A percentile compares a stretch with the other conserved stretches of the same genome.
phyloP scores from a whole-genome alignment of 2,113 vertebrate genomes.

The Clarias macrocephalus region DNA sequence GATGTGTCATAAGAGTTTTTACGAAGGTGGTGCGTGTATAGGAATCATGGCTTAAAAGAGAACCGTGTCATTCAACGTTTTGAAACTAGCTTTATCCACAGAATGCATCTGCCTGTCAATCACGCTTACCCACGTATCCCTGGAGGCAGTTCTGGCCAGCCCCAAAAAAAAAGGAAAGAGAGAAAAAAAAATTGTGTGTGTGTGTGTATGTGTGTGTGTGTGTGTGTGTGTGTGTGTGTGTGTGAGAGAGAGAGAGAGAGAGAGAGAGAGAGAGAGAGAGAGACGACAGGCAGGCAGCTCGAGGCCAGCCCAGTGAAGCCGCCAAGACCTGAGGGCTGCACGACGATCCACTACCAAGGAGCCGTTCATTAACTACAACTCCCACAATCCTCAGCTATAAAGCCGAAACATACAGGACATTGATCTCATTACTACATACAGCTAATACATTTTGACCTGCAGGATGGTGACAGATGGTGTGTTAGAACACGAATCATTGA shows the following conservation, averaged over 20 bases:
- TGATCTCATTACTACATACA: constrained; percentile 17
- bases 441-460: constrained; percentile 30
- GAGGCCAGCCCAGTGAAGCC: constrained; percentile 50
- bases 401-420: constrained; percentile 26
- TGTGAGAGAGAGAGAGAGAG: constrained; percentile 29
- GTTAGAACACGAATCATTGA: constrained; percentile 3
- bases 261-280: constrained; percentile 20
- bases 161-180: constrained; percentile 32
- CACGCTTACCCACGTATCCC: constrained; percentile 49
- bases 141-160: constrained; percentile 41
- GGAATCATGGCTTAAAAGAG: constrained; percentile 11
- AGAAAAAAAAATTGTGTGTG: neutral
- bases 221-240: too few species aligned
- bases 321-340: constrained; percentile 49
- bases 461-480: constrained; percentile 10
- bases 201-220: too few species aligned
- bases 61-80: constrained; percentile 48
- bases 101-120: constrained; percentile 55
- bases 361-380: constrained; percentile 44
- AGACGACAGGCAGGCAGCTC: constrained; percentile 49
- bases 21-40: neutral
- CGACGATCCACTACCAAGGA: constrained; percentile 35
- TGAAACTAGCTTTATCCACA: constrained; percentile 47
- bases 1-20: neutral
- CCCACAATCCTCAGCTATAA: constrained; percentile 46